These are phyloP conservation scores for Botrylloides violaceus DNA, from an alignment of 23 tunicate species.

Conservation along the genomic window DNA sequence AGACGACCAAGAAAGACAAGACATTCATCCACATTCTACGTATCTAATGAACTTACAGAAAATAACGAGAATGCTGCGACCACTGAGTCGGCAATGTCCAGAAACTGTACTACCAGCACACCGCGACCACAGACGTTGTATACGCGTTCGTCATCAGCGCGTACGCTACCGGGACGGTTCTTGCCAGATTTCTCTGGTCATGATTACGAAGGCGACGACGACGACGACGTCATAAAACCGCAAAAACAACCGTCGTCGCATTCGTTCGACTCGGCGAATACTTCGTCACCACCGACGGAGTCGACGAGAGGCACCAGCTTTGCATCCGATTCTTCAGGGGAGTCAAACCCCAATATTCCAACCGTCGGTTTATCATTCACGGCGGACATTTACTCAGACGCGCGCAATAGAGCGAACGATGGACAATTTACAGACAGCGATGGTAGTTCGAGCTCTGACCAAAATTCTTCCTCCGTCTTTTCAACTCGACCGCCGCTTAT, in stretches of 20 bases:
- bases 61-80: neutral
- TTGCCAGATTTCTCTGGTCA: conserved; percentile 20
- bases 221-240: neutral
- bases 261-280: neutral
- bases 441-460: neutral
- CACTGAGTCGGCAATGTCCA: neutral
- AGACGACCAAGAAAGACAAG: neutral
- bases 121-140: neutral
- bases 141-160: neutral
- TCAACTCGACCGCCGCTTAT: neutral
- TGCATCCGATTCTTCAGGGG: neutral
- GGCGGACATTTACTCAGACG: neutral
- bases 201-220: conserved; percentile 10
- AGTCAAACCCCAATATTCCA: neutral
- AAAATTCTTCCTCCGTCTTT: neutral
- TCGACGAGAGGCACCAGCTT: neutral
- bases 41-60: neutral
- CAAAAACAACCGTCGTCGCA: neutral
- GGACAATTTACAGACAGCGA: neutral
- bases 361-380: neutral
- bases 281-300: neutral
- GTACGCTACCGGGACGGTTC: conserved; percentile 6
- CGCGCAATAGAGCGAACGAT: neutral
- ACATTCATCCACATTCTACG: conserved; percentile 13
- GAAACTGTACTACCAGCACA: neutral